Conservation (phyloP, 2,113 vertebrate genomes). For the Falcunculus frontatus region DNA sequence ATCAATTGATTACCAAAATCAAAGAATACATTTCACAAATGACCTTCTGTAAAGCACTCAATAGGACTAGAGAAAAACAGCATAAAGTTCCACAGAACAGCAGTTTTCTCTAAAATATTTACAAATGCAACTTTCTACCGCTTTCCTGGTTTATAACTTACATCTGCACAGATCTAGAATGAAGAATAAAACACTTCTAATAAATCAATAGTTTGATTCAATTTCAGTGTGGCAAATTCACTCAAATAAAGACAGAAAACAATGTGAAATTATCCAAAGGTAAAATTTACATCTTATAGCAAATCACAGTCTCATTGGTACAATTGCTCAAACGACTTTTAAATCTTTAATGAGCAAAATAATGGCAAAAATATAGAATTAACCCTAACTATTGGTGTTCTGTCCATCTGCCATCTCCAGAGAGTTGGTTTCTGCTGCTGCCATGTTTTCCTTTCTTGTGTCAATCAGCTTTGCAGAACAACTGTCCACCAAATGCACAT, state of each 20-base stretch:
- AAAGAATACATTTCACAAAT: slow-evolving; percentile 41
- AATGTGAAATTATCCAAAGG: neutral
- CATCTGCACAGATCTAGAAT: slow-evolving; percentile 39
- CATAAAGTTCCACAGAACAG: neutral
- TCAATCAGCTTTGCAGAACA: neutral
- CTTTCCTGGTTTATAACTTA: slow-evolving; percentile 60
- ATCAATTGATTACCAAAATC: slow-evolving; percentile 47
- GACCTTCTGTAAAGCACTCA: slow-evolving; percentile 20
- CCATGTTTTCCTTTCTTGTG: neutral
- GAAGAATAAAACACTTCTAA: neutral
- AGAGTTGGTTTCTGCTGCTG: neutral
- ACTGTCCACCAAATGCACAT: neutral
- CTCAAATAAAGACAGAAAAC: neutral
- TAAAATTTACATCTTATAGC: neutral
- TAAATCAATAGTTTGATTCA: neutral
- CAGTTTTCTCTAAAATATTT: slow-evolving; percentile 27
- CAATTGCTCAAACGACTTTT: neutral
- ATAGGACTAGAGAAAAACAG: neutral
- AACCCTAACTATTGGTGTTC: neutral
- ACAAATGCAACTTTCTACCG: slow-evolving; percentile 37
- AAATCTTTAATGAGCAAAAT: neutral
- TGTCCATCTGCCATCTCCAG: neutral
- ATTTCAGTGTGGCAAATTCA: neutral
- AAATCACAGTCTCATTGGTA: neutral
- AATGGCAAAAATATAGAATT: neutral